phyloP scores from a whole-genome alignment of 2,888 invertebrate species.

The Eustalomyia histrio region DNA sequence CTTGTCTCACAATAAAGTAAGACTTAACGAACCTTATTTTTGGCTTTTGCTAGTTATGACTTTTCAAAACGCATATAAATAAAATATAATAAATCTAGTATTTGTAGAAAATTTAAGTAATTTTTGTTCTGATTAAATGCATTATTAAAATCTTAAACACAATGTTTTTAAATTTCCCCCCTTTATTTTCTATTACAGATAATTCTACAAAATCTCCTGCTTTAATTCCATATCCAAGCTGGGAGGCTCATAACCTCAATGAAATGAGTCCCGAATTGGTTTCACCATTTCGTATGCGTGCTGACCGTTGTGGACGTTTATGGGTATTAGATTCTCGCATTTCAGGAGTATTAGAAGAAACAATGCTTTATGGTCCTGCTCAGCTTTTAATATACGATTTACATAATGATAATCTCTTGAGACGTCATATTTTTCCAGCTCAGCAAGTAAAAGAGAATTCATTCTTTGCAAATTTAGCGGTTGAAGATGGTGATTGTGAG shows the following conservation, averaged over 20 bases:
- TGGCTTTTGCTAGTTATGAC: too few relatives aligned
- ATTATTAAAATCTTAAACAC: too few relatives aligned
- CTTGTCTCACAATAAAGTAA: too few relatives aligned
- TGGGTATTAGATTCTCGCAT: conserved; percentile 90
- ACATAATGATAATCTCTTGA: conserved; percentile 84
- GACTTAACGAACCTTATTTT: too few relatives aligned
- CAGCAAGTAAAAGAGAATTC: conserved; percentile 85
- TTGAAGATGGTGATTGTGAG: conserved; percentile 87
- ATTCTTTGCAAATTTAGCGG: conserved; percentile 87
- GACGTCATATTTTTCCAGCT: conserved; percentile 84
- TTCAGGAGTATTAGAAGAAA: conserved; percentile 82
- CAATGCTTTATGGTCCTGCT: conserved; percentile 81
- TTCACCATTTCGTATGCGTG: conserved; percentile 86
- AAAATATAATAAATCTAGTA: too few relatives aligned
- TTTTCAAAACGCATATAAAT: too few relatives aligned
- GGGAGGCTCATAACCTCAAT: conserved; percentile 86
- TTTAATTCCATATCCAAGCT: conserved; percentile 88
- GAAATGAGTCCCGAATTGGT: conserved; percentile 84
- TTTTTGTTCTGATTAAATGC: too few relatives aligned
- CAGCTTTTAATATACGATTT: conserved; percentile 87
- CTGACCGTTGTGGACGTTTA: conserved; percentile 87
- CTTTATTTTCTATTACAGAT: conserved; percentile 80
- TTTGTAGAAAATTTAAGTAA: too few relatives aligned
- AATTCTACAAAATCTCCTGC: conserved; percentile 84
- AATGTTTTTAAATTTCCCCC: too few relatives aligned